Evolutionary conservation across 1,140 invertebrate genomes (phyloP).

Genomic region (Maniola jurtina): DNA sequence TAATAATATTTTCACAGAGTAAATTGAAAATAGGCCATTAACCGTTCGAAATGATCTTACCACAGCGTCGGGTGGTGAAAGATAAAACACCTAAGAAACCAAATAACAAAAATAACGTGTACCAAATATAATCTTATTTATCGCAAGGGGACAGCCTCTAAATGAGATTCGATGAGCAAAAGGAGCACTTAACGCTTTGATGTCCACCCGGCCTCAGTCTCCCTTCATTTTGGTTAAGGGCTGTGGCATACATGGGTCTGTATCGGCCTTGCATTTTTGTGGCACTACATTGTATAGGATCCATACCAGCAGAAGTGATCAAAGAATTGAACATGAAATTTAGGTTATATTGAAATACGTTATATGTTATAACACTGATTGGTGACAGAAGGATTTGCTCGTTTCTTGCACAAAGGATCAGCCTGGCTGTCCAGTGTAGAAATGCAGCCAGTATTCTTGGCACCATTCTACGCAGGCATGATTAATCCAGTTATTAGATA

Average conservation of each 20-base stretch:
- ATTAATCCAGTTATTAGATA: too few relatives aligned
- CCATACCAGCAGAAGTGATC: too few relatives aligned
- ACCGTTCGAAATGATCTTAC: conserved; percentile 3
- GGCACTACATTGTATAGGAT: background rate
- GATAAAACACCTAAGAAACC: conserved; percentile 16
- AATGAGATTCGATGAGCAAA: conserved; percentile 75
- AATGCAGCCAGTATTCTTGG: too few relatives aligned
- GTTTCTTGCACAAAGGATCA: too few relatives aligned
- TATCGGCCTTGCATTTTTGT: background rate
- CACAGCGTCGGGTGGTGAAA: conserved; percentile 1
- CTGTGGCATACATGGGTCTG: conserved; percentile 17
- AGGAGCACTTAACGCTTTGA: conserved; percentile 76
- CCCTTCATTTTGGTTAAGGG: conserved; percentile 45
- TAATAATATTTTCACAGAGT: background rate
- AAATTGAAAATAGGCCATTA: conserved; percentile 17
- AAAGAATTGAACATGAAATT: too few relatives aligned
- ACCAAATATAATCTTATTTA: conserved; percentile 74
- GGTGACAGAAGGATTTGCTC: too few relatives aligned
- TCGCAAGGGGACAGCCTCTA: conserved; percentile 57
- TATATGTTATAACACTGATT: too few relatives aligned
- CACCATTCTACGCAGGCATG: too few relatives aligned
- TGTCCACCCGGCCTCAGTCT: conserved; percentile 54
- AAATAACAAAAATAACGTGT: conserved; percentile 47
- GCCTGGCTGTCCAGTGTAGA: too few relatives aligned
- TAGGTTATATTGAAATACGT: too few relatives aligned